Evolutionary conservation across 2,797 vertebrate genomes (phyloP).

Genomic region (Arctocebus calabarensis): DNA sequence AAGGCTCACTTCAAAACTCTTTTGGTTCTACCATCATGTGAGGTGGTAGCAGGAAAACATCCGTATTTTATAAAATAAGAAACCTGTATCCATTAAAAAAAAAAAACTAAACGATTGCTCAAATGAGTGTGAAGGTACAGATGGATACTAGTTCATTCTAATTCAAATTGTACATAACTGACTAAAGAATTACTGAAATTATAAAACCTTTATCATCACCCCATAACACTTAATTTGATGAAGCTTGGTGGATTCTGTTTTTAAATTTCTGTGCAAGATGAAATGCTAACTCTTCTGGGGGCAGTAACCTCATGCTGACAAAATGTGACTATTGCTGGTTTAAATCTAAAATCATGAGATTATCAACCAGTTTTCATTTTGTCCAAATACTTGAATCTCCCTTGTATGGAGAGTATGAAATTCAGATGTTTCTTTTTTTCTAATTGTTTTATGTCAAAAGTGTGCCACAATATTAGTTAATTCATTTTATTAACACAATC

Average conservation of each 20-base stretch:
- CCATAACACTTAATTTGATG: background rate
- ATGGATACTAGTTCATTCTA: background rate
- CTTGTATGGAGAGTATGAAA: background rate
- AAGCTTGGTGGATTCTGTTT: background rate
- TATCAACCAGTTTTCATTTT: background rate
- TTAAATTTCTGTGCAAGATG: background rate
- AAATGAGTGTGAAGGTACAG: conserved; percentile 16
- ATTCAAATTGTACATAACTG: conserved; percentile 19
- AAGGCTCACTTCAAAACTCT: conserved; percentile 4
- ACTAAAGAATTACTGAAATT: background rate
- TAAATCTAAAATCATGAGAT: background rate
- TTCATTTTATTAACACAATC: conserved; percentile 4
- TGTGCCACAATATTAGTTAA: background rate
- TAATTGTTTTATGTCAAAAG: background rate
- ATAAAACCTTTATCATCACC: background rate
- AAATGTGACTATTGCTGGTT: background rate
- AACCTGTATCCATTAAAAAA: background rate
- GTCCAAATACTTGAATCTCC: background rate
- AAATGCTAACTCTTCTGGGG: background rate
- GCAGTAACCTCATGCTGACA: background rate
- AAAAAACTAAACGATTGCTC: background rate
- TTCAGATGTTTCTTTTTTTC: background rate
- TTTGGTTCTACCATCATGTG: background rate
- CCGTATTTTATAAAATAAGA: conserved; percentile 30
- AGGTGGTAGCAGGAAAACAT: background rate